Conservation (phyloP, 1,140 invertebrate genomes). For the Heliconius nattereri region DNA sequence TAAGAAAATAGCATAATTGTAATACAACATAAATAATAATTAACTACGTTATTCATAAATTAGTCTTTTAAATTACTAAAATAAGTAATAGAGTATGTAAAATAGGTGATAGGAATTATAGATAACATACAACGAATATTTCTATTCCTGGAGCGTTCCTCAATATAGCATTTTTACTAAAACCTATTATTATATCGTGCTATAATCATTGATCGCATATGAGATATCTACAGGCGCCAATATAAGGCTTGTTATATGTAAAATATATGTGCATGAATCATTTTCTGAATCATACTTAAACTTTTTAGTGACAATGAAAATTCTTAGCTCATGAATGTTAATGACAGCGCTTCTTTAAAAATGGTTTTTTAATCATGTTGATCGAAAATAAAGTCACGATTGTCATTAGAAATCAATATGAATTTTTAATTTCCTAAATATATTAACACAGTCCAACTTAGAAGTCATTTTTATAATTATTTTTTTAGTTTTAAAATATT, state of each 20-base stretch:
- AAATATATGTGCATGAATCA: conserved; percentile 6
- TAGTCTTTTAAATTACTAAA: background rate
- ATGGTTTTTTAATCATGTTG: background rate
- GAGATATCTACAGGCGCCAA: background rate
- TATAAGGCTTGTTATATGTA: background rate
- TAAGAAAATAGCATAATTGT: too few species aligned
- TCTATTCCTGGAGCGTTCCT: too few species aligned
- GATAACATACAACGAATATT: too few species aligned
- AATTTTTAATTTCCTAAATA: background rate
- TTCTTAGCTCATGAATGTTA: background rate
- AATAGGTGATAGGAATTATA: background rate
- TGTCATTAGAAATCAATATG: background rate
- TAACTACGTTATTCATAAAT: too few species aligned
- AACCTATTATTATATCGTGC: background rate
- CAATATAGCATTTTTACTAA: background rate
- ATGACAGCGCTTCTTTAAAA: background rate
- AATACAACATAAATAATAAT: too few species aligned
- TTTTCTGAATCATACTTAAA: conserved; percentile 7
- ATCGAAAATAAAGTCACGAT: conserved; percentile 5
- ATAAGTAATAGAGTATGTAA: background rate
- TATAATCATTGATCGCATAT: background rate
- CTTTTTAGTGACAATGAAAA: conserved; percentile 7
- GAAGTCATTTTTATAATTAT: too few species aligned
- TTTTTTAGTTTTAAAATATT: background rate
- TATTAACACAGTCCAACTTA: background rate